A percentile compares a stretch with the other conserved stretches of the same genome.
Evolutionary conservation across 2,888 invertebrate genomes (phyloP).

Genomic region (Hermaeophaga mercurialis): DNA sequence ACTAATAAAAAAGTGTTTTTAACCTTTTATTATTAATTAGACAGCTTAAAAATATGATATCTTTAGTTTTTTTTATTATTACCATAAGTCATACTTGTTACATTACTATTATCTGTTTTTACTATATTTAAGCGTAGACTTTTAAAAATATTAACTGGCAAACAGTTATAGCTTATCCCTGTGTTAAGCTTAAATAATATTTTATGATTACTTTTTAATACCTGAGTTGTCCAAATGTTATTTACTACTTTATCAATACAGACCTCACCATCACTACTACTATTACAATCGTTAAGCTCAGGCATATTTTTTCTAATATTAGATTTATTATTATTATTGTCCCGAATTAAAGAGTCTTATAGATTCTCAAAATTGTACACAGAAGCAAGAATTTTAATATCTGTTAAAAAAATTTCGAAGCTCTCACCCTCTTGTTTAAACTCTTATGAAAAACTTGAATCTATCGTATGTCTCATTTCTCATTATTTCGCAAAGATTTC

Average conservation of each 20-base stretch:
- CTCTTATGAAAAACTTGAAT: too few relatives aligned
- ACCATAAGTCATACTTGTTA: conserved; percentile 25
- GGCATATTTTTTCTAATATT: too few relatives aligned
- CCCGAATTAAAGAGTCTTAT: too few relatives aligned
- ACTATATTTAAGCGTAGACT: conserved; percentile 13
- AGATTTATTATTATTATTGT: too few relatives aligned
- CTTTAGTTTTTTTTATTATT: conserved; percentile 28
- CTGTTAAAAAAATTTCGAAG: too few relatives aligned
- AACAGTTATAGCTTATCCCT: conserved; percentile 32
- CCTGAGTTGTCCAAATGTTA: conserved; percentile 23
- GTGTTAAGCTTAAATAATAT: conserved; percentile 26
- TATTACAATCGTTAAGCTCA: too few relatives aligned
- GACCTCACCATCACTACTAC: too few relatives aligned
- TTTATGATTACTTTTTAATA: conserved; percentile 22
- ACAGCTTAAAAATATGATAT: conserved; percentile 22
- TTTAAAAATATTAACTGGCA: conserved; percentile 18
- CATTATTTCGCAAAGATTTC: too few relatives aligned
- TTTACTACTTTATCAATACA: conserved; percentile 1
- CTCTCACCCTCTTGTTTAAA: too few relatives aligned
- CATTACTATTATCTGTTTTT: conserved; percentile 1
- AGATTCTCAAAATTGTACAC: too few relatives aligned
- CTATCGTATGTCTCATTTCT: too few relatives aligned
- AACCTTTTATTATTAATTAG: conserved; percentile 18
- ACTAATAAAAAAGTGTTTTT: conserved; percentile 29
- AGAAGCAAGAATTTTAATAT: too few relatives aligned